Conservation (phyloP, 2,888 invertebrate genomes). For the Ecliptopera silaceata region DNA sequence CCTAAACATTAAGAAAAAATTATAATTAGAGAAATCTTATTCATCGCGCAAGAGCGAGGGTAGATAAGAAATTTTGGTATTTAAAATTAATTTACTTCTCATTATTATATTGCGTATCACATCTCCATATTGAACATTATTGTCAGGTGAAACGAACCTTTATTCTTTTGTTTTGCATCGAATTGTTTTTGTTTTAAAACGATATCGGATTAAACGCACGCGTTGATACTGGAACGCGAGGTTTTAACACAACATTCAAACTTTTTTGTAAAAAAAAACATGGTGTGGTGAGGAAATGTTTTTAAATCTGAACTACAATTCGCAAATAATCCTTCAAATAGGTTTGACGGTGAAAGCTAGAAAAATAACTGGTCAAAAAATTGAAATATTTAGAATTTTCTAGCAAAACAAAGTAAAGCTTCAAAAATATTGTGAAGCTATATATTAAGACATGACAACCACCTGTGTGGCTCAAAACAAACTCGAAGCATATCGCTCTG, state of each 20-base stretch:
- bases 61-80: no score
- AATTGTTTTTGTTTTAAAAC: conserved; percentile 20
- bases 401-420: no score
- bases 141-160: conserved; percentile 44
- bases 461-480: neutral
- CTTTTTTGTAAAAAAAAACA: neutral
- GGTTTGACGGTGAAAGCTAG: no score
- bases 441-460: no score
- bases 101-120: neutral
- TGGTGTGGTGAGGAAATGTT: neutral
- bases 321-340: no score
- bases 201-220: conserved; percentile 27
- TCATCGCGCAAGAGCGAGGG: no score
- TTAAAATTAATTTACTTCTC: no score
- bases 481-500: neutral
- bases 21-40: no score
- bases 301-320: neutral
- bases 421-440: no score
- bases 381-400: no score
- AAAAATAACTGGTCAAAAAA: no score
- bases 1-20: no score
- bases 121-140: conserved; percentile 41
- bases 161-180: conserved; percentile 53
- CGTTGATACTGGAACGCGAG: conserved; percentile 19
- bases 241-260: neutral